These are phyloP conservation scores for Orchestes rusci DNA, from an alignment of 2,888 invertebrate species.

Conservation along the genomic window DNA sequence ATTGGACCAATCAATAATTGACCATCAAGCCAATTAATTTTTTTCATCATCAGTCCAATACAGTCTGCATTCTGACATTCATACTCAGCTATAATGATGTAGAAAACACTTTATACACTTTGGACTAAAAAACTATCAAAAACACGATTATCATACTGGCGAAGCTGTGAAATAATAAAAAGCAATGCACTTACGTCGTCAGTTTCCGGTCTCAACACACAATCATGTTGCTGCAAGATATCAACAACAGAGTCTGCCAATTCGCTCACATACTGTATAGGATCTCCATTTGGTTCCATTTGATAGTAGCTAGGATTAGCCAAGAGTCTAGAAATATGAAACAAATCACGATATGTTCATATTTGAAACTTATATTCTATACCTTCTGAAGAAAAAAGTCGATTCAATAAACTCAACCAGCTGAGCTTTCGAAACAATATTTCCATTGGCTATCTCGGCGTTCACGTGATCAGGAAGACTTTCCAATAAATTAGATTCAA, in stretches of 20 bases:
- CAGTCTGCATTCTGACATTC: too few relatives aligned
- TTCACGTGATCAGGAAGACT: conserved; percentile 96
- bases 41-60: too few relatives aligned
- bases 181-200: conserved; percentile 57
- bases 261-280: conserved; percentile 59
- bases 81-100: too few relatives aligned
- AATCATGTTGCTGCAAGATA: conserved; percentile 67
- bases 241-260: conserved; percentile 74
- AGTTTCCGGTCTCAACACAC: conserved; percentile 54
- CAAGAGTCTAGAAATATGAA: conserved; percentile 53
- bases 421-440: conserved; percentile 86
- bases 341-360: too few relatives aligned
- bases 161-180: too few relatives aligned
- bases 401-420: conserved; percentile 96
- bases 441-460: conserved; percentile 94
- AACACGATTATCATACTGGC: not conserved
- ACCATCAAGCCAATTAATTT: too few relatives aligned
- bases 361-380: too few relatives aligned
- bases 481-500: conserved; percentile 87
- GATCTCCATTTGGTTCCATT: conserved; percentile 48
- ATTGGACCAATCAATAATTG: too few relatives aligned
- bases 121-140: too few relatives aligned
- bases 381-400: conserved; percentile 93
- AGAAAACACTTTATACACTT: too few relatives aligned
- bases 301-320: conserved; percentile 91